Evolutionary conservation across 1,140 invertebrate genomes (phyloP).

Genomic region (Trichogramma pretiosum): DNA sequence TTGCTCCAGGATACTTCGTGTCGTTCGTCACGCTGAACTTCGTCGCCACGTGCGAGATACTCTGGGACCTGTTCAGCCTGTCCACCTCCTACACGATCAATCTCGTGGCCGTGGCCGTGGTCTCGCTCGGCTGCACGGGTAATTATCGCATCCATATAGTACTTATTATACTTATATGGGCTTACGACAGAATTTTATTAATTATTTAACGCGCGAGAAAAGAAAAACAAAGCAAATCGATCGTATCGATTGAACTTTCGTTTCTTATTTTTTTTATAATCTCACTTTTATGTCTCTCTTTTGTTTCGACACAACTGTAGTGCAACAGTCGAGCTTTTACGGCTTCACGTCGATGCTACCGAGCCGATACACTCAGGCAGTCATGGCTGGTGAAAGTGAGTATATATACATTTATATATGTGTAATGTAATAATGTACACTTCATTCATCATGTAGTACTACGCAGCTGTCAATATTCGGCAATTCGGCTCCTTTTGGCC

Average conservation of each 20-base stretch:
- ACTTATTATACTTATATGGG: too few relatives aligned
- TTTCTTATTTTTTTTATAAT: neutral
- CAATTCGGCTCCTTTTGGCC: too few relatives aligned
- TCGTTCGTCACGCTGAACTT: slow-evolving; percentile 73
- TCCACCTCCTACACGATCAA: slow-evolving; percentile 71
- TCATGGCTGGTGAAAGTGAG: slow-evolving; percentile 90
- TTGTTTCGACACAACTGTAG: too few relatives aligned
- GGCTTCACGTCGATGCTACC: slow-evolving; percentile 88
- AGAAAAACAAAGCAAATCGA: too few relatives aligned
- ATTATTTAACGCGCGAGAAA: too few relatives aligned
- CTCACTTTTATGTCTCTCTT: neutral
- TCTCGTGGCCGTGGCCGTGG: slow-evolving; percentile 71
- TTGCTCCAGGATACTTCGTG: slow-evolving; percentile 65
- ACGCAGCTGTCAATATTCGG: too few relatives aligned
- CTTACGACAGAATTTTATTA: too few relatives aligned
- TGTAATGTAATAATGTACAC: too few relatives aligned
- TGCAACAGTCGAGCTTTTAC: slow-evolving; percentile 91
- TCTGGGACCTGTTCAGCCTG: slow-evolving; percentile 67
- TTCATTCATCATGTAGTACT: too few relatives aligned
- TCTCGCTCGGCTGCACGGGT: slow-evolving; percentile 83
- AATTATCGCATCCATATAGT: too few relatives aligned
- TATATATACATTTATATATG: too few relatives aligned
- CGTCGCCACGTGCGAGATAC: slow-evolving; percentile 75
- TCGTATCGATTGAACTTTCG: too few relatives aligned
- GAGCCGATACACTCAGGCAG: slow-evolving; percentile 79